A percentile compares a stretch with the other conserved stretches of the same genome.
Conservation (phyloP, 2,888 invertebrate species). For the Thyatira batis region DNA sequence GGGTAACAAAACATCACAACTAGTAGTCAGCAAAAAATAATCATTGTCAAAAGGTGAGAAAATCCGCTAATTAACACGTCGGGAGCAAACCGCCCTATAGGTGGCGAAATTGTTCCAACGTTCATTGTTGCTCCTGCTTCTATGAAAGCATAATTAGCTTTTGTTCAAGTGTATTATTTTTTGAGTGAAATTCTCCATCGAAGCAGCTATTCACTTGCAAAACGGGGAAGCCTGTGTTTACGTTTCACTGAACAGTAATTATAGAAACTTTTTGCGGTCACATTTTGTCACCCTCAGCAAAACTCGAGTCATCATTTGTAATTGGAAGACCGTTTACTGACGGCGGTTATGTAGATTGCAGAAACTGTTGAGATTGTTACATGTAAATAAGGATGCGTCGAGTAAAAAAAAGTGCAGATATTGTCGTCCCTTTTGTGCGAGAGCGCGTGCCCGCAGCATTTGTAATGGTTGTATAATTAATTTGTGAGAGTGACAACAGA, state of each 20-base stretch:
- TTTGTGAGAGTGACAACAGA: conserved; percentile 59
- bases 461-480: conserved; percentile 67
- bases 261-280: conserved; percentile 47
- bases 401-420: conserved; percentile 12
- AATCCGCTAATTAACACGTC: conserved; percentile 74
- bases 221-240: conserved; percentile 61
- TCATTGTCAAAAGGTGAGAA: conserved; percentile 75
- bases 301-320: conserved; percentile 65
- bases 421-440: conserved; percentile 44
- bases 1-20: conserved; percentile 38
- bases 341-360: background rate
- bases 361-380: background rate
- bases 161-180: conserved; percentile 72
- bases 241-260: conserved; percentile 69
- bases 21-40: conserved; percentile 51
- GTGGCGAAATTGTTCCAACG: conserved; percentile 49
- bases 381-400: conserved; percentile 4
- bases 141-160: conserved; percentile 74
- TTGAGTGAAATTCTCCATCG: conserved; percentile 49
- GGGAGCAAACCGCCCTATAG: conserved; percentile 49
- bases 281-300: conserved; percentile 50
- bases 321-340: conserved; percentile 41
- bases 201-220: conserved; percentile 63
- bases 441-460: conserved; percentile 51
- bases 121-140: conserved; percentile 57